A percentile compares a stretch with the other conserved stretches of the same genome.
Conservation (phyloP, 2,797 vertebrate species). For the Coilia nasus region DNA sequence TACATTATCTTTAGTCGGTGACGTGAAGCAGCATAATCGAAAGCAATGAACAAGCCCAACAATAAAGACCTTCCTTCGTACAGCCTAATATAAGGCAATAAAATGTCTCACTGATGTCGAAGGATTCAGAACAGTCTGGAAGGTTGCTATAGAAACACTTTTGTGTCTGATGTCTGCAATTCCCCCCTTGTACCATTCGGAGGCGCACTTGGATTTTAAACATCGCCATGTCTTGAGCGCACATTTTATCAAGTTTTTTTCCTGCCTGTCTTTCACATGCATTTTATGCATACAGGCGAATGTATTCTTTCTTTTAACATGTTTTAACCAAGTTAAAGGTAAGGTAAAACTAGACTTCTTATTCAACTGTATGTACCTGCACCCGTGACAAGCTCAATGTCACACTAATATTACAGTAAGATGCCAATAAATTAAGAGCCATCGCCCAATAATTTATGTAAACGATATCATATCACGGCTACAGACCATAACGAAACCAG, state of each 20-base stretch:
- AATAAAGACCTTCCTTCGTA: neutral
- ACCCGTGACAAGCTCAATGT: neutral
- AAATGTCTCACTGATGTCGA: conserved; percentile 50
- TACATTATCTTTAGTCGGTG: conserved; percentile 42
- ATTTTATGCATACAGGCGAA: conserved; percentile 12
- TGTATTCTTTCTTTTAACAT: conserved; percentile 15
- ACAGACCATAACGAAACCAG: neutral
- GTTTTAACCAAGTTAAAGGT: neutral
- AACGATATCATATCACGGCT: conserved; percentile 5
- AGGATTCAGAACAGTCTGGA: conserved; percentile 77
- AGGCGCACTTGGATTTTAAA: conserved; percentile 66
- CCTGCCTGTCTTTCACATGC: neutral
- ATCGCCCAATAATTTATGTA: conserved; percentile 17
- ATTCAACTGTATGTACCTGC: neutral
- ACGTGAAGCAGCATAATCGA: conserved; percentile 56
- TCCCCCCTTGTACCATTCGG: conserved; percentile 61
- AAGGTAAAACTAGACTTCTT: neutral
- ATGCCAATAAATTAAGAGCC: conserved; percentile 15
- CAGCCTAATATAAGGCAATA: conserved; percentile 40
- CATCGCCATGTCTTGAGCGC: conserved; percentile 4
- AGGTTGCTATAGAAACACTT: conserved; percentile 91
- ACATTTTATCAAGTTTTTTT: conserved; percentile 24
- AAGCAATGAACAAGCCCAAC: conserved; percentile 50
- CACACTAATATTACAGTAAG: conserved; percentile 12
- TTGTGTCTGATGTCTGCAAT: conserved; percentile 59